A percentile compares a stretch with the other conserved stretches of the same genome.
Evolutionary conservation across 2,888 invertebrate genomes (phyloP).

Genomic region (Nephrotoma appendiculata): DNA sequence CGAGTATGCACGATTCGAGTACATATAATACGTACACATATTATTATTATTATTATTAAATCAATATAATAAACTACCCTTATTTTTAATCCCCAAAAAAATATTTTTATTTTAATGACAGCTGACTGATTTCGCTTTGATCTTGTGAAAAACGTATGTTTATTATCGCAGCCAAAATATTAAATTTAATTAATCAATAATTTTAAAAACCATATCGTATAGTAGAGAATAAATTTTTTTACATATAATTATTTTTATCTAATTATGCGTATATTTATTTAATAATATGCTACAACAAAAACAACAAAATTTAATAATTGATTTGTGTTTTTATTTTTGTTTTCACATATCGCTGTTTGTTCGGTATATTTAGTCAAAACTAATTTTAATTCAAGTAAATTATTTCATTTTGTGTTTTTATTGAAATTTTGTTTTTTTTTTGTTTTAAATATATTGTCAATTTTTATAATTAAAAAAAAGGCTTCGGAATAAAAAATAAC

Average conservation of each 20-base stretch:
- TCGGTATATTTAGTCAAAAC: not conserved
- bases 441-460: not conserved
- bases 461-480: not conserved
- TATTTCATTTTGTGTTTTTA: not conserved
- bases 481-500: not conserved
- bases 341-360: not conserved
- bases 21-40: not conserved
- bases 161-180: not conserved
- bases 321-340: not conserved
- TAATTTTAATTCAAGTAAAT: not conserved
- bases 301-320: not conserved
- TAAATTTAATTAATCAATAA: not conserved
- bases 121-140: not conserved
- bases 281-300: not conserved
- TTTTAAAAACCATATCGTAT: not conserved
- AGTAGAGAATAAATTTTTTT: not conserved
- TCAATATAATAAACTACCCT: not conserved
- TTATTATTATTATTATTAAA: not conserved
- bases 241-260: not conserved
- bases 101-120: not conserved
- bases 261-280: not conserved
- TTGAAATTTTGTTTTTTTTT: not conserved
- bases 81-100: not conserved
- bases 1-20: too few relatives aligned
- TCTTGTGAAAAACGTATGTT: not conserved